Evolutionary conservation across 1,140 invertebrate species (phyloP).

Genomic region (Brachionus angularis): DNA sequence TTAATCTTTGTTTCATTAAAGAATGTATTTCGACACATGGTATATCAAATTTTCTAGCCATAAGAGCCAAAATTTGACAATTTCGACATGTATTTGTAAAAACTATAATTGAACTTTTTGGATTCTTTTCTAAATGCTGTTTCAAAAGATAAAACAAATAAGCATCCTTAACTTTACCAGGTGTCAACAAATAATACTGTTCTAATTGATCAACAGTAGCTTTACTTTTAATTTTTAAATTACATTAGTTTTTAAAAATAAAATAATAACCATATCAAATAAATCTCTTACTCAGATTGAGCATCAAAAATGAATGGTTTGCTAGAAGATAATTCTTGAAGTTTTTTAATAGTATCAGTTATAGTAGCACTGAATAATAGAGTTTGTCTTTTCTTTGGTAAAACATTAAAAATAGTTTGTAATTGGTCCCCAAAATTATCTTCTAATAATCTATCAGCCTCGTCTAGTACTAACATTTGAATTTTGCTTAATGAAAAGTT

Average conservation of each 20-base stretch:
- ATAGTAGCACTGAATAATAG: constrained; percentile 59
- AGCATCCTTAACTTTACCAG: constrained; percentile 82
- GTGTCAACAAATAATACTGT: constrained; percentile 83
- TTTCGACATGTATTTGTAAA: constrained; percentile 87
- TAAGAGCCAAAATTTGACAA: constrained; percentile 64
- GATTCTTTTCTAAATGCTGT: constrained; percentile 68
- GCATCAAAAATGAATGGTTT: constrained; percentile 56
- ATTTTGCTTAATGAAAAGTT: constrained; percentile 55
- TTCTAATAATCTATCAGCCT: constrained; percentile 58
- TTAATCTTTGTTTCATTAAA: constrained; percentile 62
- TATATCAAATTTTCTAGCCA: constrained; percentile 77
- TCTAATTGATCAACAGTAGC: constrained; percentile 80
- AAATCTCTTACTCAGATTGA: constrained; percentile 49
- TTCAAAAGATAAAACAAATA: constrained; percentile 83
- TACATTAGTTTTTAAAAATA: constrained; percentile 3
- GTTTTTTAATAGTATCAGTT: constrained; percentile 52
- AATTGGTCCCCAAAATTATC: constrained; percentile 58
- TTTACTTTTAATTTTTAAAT: constrained; percentile 30
- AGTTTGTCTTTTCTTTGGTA: constrained; percentile 57
- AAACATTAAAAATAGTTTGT: constrained; percentile 53
- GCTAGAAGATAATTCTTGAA: constrained; percentile 50
- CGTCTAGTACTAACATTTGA: constrained; percentile 58
- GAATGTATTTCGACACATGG: constrained; percentile 69
- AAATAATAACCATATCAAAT: background rate
- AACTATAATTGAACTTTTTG: constrained; percentile 77